Conservation (phyloP, 2,113 vertebrate species). For the Lepus europaeus region DNA sequence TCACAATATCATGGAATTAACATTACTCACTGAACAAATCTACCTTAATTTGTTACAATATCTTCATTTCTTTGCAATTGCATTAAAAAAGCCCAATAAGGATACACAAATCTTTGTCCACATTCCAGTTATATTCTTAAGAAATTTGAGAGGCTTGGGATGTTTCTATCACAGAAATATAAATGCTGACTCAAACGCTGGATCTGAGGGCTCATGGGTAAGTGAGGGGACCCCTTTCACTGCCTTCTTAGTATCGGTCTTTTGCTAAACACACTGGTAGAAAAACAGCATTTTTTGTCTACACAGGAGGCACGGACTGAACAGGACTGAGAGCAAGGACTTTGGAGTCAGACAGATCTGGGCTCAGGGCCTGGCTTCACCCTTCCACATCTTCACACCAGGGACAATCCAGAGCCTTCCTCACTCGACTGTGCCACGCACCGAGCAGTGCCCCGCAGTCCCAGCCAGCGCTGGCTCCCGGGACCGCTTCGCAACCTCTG, state of each 20-base stretch:
- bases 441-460: not conserved
- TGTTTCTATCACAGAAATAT: slow-evolving; percentile 6
- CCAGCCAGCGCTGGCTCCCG: not conserved
- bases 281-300: not conserved
- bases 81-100: not conserved
- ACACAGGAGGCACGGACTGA: not conserved
- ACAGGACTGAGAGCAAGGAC: not conserved
- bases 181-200: not conserved
- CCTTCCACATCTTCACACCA: fast-evolving
- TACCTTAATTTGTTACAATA: not conserved
- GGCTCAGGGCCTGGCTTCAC: not conserved
- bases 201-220: not conserved
- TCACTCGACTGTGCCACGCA: not conserved
- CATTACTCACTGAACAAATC: not conserved
- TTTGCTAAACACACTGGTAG: not conserved
- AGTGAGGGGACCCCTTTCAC: not conserved
- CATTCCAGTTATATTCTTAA: slow-evolving; percentile 4
- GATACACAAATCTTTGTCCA: not conserved
- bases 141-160: not conserved
- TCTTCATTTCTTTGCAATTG: not conserved
- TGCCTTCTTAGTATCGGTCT: not conserved
- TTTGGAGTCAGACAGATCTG: not conserved
- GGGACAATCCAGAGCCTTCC: not conserved
- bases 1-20: not conserved
- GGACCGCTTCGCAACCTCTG: not conserved